Conservation (phyloP, 2,797 vertebrate genomes). For the Myotis myotis region DNA sequence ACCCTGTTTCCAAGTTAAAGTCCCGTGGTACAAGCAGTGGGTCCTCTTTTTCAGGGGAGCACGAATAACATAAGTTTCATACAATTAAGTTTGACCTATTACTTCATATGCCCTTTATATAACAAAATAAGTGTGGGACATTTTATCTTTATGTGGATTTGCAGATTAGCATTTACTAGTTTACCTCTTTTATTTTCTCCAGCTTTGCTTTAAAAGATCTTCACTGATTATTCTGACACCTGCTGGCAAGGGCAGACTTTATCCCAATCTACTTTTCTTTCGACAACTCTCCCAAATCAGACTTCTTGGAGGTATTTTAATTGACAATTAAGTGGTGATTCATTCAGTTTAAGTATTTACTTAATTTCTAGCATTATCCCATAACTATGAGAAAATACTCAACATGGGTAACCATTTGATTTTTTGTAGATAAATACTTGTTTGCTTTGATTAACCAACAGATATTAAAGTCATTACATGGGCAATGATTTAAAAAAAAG, state of each 20-base stretch:
- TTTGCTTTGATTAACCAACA: background rate
- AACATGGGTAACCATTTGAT: background rate
- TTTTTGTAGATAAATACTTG: background rate
- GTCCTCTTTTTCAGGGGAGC: background rate
- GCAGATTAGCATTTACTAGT: background rate
- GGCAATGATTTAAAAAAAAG: background rate
- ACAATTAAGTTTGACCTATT: too few relatives aligned
- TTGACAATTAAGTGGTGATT: background rate
- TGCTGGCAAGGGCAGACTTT: slow-evolving; percentile 38
- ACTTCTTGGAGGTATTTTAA: background rate
- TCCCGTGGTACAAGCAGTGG: background rate
- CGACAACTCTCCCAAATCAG: background rate
- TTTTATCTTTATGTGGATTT: background rate
- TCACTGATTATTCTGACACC: slow-evolving; percentile 62
- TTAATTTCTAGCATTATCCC: background rate
- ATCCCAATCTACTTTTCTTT: slow-evolving; percentile 31
- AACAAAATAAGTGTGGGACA: too few relatives aligned
- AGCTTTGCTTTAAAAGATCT: slow-evolving; percentile 18
- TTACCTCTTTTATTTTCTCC: background rate
- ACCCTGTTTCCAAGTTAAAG: background rate
- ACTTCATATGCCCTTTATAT: too few relatives aligned
- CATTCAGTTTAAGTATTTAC: slow-evolving; percentile 2
- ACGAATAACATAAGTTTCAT: background rate
- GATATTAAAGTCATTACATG: background rate
- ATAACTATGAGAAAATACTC: background rate